Evolutionary conservation across 2,797 vertebrate species (phyloP).

Genomic region (Etheostoma perlongum): DNA sequence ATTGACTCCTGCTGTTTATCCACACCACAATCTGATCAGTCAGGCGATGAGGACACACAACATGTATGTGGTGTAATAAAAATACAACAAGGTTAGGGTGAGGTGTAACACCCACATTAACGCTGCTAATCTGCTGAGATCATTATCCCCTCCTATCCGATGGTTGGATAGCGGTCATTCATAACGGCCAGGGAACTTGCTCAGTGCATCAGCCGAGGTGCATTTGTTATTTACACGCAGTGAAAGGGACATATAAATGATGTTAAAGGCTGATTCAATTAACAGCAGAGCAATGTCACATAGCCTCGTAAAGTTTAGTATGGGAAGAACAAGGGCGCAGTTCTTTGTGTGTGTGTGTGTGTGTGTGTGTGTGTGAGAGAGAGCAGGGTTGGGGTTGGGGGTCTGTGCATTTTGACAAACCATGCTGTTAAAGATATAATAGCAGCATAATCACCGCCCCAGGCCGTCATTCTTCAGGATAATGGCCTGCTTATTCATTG

Average conservation of each 20-base stretch:
- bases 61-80: constrained; percentile 61
- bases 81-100: constrained; percentile 78
- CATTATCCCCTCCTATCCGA: constrained; percentile 64
- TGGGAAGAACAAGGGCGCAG: constrained; percentile 59
- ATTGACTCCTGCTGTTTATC: constrained; percentile 56
- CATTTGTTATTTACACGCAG: constrained; percentile 70
- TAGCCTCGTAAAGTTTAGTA: constrained; percentile 45
- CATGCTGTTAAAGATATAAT: constrained; percentile 94
- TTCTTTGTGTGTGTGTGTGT: constrained; percentile 32
- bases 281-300: constrained; percentile 60
- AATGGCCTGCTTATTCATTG: constrained; percentile 89
- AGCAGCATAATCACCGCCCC: constrained; percentile 92
- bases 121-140: constrained; percentile 76
- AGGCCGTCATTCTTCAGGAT: constrained; percentile 93
- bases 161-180: constrained; percentile 60
- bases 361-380: constrained; percentile 28
- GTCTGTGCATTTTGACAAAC: constrained; percentile 92
- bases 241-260: background rate
- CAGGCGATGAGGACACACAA: constrained; percentile 64
- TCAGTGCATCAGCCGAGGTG: constrained; percentile 14
- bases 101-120: constrained; percentile 72
- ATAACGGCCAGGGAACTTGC: constrained; percentile 48
- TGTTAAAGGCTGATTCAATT: constrained; percentile 65
- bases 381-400: constrained; percentile 45
- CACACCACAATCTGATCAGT: constrained; percentile 62